phyloP scores from a whole-genome alignment of 2,888 invertebrate species.

The Pachymerium ferrugineum region DNA sequence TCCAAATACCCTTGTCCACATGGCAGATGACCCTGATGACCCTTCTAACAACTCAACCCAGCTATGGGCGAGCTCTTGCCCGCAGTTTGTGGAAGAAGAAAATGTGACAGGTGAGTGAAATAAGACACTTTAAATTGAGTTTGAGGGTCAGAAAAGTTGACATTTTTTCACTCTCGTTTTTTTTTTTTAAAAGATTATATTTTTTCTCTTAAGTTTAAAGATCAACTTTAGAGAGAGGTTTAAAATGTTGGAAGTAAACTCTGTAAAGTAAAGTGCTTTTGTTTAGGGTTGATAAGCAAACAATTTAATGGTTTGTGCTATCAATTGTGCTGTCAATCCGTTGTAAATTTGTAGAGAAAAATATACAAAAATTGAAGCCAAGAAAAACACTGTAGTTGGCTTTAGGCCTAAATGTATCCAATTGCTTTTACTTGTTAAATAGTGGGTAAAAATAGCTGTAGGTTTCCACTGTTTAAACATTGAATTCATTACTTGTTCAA shows the following conservation, averaged over 20 bases:
- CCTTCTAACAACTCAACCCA: neutral
- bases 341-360: neutral
- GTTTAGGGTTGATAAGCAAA: neutral
- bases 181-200: too few relatives aligned
- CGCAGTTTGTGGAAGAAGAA: neutral
- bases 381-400: too few relatives aligned
- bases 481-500: too few relatives aligned
- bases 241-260: neutral
- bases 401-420: neutral
- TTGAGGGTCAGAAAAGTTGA: too few relatives aligned
- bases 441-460: neutral
- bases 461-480: too few relatives aligned
- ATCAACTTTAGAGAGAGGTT: neutral
- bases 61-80: neutral
- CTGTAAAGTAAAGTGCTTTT: neutral
- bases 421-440: neutral
- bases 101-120: constrained; percentile 6
- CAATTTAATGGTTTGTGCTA: neutral
- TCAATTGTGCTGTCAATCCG: neutral
- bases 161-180: too few relatives aligned
- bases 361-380: too few relatives aligned
- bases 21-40: constrained; percentile 1
- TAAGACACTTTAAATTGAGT: too few relatives aligned
- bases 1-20: neutral
- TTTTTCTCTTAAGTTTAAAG: neutral